Percentiles rank a stretch among this genome's conserved stretches.
Conservation (phyloP, 1,140 invertebrate genomes). For the Meloidogyne floridensis region DNA sequence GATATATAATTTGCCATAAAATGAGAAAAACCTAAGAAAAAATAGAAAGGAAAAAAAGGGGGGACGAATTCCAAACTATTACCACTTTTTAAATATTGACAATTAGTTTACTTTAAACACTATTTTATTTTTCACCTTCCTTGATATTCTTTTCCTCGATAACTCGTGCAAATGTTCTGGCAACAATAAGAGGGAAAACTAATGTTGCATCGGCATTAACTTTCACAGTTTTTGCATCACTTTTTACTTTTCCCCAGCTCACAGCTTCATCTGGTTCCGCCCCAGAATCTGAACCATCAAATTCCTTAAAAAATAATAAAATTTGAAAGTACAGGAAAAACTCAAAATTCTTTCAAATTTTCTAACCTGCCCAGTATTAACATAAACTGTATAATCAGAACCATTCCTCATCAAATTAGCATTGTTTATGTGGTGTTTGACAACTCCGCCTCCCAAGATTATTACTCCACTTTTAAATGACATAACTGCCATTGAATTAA, state of each 20-base stretch:
- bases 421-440: slow-evolving; percentile 99
- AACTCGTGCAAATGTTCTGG: slow-evolving; percentile 83
- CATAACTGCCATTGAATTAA: slow-evolving; percentile 94
- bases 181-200: slow-evolving; percentile 89
- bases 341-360: not conserved
- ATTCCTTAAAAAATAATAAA: slow-evolving; percentile 73
- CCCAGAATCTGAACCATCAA: slow-evolving; percentile 96
- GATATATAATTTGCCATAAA: too few relatives aligned
- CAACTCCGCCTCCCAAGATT: slow-evolving; percentile 90
- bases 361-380: slow-evolving; percentile 83
- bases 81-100: too few relatives aligned
- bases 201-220: slow-evolving; percentile 91
- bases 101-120: too few relatives aligned
- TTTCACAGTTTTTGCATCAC: slow-evolving; percentile 86
- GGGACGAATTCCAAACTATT: too few relatives aligned
- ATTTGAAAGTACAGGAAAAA: not conserved
- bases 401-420: slow-evolving; percentile 97
- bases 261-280: slow-evolving; percentile 95
- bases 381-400: slow-evolving; percentile 91
- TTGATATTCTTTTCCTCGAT: not conserved
- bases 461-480: slow-evolving; percentile 91
- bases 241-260: slow-evolving; percentile 95
- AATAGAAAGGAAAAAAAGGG: too few relatives aligned
- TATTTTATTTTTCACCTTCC: too few relatives aligned
- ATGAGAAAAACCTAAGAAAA: too few relatives aligned